phyloP scores from a whole-genome alignment of 2,888 invertebrate genomes.

The Cerastis rubricosa region DNA sequence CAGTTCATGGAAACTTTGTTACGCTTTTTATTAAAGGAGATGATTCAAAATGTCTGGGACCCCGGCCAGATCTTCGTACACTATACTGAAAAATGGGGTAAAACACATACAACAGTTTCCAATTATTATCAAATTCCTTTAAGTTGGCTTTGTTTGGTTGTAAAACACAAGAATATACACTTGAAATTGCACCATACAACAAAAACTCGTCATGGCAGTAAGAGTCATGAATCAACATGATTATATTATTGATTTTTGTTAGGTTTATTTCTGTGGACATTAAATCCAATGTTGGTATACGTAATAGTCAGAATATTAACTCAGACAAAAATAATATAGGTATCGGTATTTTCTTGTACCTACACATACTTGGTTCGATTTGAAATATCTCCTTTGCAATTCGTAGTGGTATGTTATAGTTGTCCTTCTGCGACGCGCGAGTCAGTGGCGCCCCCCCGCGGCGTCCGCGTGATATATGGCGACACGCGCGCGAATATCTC shows the following conservation, averaged over 20 bases:
- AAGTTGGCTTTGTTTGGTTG: background rate
- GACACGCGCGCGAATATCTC: slow-evolving; percentile 49
- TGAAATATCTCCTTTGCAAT: background rate
- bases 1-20: background rate
- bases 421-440: background rate
- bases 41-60: too few species aligned
- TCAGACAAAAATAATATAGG: too few species aligned
- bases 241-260: too few species aligned
- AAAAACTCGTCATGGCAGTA: background rate
- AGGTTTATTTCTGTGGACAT: too few species aligned
- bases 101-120: background rate
- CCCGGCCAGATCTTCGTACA: background rate
- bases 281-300: too few species aligned
- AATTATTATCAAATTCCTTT: background rate
- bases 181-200: background rate
- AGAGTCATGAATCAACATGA: too few species aligned
- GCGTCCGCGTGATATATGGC: slow-evolving; percentile 49
- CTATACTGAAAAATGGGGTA: background rate
- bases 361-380: too few species aligned
- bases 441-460: slow-evolving; percentile 23
- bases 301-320: too few species aligned
- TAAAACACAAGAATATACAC: background rate
- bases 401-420: background rate
- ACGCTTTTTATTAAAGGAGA: too few species aligned
- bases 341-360: too few species aligned